Evolutionary conservation across 2,888 invertebrate species (phyloP), one percentile per base, ranked within the genome.

Genomic region (Epirrhoe alternata): DNA sequence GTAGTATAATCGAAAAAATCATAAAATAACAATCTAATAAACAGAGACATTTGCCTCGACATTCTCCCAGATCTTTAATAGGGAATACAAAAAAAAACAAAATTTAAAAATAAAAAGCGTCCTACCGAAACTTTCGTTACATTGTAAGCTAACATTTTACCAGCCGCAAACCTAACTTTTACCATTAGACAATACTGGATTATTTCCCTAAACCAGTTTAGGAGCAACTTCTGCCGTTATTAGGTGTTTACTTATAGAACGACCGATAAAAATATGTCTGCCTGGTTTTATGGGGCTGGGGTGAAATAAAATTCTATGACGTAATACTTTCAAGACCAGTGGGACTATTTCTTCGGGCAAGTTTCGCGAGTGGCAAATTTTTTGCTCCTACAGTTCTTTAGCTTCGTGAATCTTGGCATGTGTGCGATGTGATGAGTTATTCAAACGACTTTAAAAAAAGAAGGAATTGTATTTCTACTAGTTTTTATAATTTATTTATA

Each of bases 241-340:
- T 51, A 58, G 64, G 61, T 68, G 54, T 68, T 64, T 68, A 64
- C 59, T 60, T 57, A 63, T 47, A 47, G 63, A 63, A 64, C 58
- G 59, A 55, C 38, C 67, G 56, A 63, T 63, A 63, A 67, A 62
- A 67, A 60, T 67, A 57, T 67, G 38, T 56, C 64, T 60, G 55
- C 42, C 55, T 47, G 42, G 53, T 53, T 58, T 64, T 59, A 64
- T 33, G 55, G 58, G 5, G 14, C 31, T 62, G 42, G 60, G 47
- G 16, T 31, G 65, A 61, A 53, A 38, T 54, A 54, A 49, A 49
- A 47, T 31, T 56, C 45, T 65, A 52, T 55, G 51, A 52, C 38
- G 45, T 31, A 42, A 62, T 33, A 45, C 45, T 53, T 42, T n/a
- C 31, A 60, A 52, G 45, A 31, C 31, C 30, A 38, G 52, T 4